Evolutionary conservation across 2,797 vertebrate genomes (phyloP).

Genomic region (Acanthurus lineatus): DNA sequence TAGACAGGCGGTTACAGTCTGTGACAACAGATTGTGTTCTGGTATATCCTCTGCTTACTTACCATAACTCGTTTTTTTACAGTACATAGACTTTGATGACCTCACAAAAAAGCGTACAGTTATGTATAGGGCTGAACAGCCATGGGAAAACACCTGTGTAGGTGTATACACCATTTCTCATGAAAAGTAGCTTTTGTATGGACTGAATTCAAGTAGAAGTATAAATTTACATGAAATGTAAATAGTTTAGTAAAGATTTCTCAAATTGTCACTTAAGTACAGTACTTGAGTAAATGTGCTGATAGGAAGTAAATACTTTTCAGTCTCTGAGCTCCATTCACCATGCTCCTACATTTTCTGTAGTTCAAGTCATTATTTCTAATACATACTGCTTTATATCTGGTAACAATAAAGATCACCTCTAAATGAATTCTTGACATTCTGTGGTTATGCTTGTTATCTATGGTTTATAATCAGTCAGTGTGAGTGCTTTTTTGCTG

Average conservation of each 20-base stretch:
- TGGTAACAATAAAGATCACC: too few relatives aligned
- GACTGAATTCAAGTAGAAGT: not conserved
- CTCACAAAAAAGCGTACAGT: not conserved
- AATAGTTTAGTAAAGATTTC: not conserved
- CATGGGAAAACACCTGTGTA: not conserved
- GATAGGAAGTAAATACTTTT: too few relatives aligned
- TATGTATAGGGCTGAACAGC: not conserved
- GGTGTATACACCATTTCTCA: not conserved
- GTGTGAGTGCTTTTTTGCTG: not conserved
- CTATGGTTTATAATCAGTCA: not conserved
- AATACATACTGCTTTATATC: not conserved
- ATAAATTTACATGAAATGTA: not conserved
- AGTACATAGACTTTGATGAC: not conserved
- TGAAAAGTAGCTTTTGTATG: not conserved
- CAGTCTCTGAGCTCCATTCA: not conserved
- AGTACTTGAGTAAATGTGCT: not conserved
- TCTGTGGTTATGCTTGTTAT: not conserved
- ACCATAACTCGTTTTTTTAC: not conserved
- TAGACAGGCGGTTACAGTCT: too few relatives aligned
- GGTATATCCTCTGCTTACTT: too few relatives aligned
- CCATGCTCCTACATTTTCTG: not conserved
- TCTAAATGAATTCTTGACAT: not conserved
- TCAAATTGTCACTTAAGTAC: not conserved
- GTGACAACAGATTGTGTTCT: too few relatives aligned
- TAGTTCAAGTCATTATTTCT: not conserved